Evolutionary conservation across 2,113 vertebrate genomes (phyloP).

Genomic region (Neopipo cinnamomea): DNA sequence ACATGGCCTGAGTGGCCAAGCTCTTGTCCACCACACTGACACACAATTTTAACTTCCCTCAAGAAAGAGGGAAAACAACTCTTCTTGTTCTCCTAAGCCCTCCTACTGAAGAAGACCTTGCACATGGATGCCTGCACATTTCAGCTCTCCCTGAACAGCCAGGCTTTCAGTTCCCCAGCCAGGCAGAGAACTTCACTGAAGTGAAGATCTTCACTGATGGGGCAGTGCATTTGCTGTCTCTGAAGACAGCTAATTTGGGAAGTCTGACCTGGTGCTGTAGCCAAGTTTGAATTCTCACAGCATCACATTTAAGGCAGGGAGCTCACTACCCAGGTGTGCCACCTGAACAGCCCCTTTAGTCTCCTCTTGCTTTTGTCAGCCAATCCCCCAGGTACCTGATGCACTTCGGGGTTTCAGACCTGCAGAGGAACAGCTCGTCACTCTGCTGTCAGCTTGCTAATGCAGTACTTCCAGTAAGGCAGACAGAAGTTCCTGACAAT

Average conservation of each 20-base stretch:
- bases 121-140: conserved; percentile 34
- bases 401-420: conserved; percentile 48
- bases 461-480: conserved; percentile 55
- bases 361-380: conserved; percentile 19
- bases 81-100: conserved; percentile 30
- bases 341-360: conserved; percentile 37
- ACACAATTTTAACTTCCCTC: conserved; percentile 1
- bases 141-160: conserved; percentile 22
- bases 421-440: not conserved
- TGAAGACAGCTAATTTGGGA: conserved; percentile 62
- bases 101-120: not conserved
- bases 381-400: conserved; percentile 64
- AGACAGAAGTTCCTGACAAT: conserved; percentile 15
- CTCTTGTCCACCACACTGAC: not conserved
- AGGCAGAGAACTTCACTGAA: conserved; percentile 45
- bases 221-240: conserved; percentile 59
- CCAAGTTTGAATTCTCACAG: conserved; percentile 78
- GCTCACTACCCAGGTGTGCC: conserved; percentile 56
- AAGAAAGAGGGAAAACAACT: not conserved
- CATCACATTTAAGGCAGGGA: conserved; percentile 60
- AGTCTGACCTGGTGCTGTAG: conserved; percentile 62
- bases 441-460: conserved; percentile 59
- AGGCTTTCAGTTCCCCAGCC: conserved; percentile 29
- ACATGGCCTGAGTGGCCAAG: not conserved
- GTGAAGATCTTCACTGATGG: too few species aligned